Evolutionary conservation across 2,113 vertebrate genomes (phyloP), one percentile per base, ranked within the genome.

Genomic region (Girardinichthys multiradiatus): DNA sequence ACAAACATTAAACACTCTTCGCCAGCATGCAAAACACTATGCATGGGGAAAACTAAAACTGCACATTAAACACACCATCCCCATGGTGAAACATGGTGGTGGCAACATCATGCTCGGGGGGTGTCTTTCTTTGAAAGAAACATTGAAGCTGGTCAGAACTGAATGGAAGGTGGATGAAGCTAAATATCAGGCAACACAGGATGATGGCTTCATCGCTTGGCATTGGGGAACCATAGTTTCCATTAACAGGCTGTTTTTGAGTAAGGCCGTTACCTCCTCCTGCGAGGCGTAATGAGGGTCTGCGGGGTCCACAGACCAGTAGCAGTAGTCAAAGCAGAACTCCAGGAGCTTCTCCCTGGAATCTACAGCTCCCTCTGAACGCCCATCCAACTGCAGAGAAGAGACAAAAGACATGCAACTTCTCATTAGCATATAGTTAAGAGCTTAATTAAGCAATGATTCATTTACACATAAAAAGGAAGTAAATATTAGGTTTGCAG

Each of bases 301-400:
- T 67, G 95, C 94, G 0, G 96, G 92, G 90, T 97, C 95, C 81
- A 96, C 95, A 12, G 98, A 99, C 97, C 97, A 99, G 91, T 98
- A 99, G 92, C 97, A 98, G 83, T 98, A 99, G 91, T 99, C 98
- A 91, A 99, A 99, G 67, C 94, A 95, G 80, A 98, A 99, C 73
- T 97, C 95, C 74, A 95, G 85, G 60, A 95, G 77, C 90, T 95
- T 97, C 87, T 97, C 97, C 83, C 96, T 95, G 0, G 95, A 95
- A 84, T 97, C 96, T 33, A 94, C 94, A 4, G 89, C 87, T 17
- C 89, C 90, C 14, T 94, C 93, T 10, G 88, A 45, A 42, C 95
- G 95, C 67, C 82, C 93, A 21, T 97, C 95, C 91, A 95, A 89
- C 98, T 99, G 81, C 45, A 80, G 10, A 31, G 14, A 77, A 26